Percentiles rank a stretch among this genome's conserved stretches.
Evolutionary conservation across 2,113 vertebrate genomes (phyloP).

Genomic region (Eublepharis macularius): DNA sequence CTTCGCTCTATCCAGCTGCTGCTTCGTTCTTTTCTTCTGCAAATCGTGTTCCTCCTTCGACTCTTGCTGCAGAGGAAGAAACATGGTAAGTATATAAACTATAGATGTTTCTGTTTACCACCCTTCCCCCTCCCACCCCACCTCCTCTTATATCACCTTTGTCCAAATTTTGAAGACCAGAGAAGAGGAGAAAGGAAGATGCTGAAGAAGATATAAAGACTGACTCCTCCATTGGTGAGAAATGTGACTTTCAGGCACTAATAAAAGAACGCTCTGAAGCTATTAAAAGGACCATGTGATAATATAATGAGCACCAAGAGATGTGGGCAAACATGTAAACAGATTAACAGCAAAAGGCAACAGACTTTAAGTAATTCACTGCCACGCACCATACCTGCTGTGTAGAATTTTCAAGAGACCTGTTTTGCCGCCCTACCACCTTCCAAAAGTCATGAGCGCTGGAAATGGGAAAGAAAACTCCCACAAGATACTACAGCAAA

Average conservation of each 20-base stretch:
- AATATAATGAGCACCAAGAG: slow-evolving; percentile 66
- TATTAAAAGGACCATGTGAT: slow-evolving; percentile 67
- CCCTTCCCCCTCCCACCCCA: neutral
- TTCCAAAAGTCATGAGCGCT: slow-evolving; percentile 32
- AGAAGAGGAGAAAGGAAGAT: slow-evolving; percentile 4
- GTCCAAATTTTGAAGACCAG: neutral
- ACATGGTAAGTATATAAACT: slow-evolving; percentile 50
- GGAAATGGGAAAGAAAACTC: slow-evolving; percentile 24
- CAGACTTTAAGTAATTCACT: slow-evolving; percentile 63
- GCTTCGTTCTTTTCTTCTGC: slow-evolving; percentile 73
- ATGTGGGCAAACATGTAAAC: slow-evolving; percentile 63
- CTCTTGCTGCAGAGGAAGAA: slow-evolving; percentile 72
- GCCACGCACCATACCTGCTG: slow-evolving; percentile 59
- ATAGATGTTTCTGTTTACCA: slow-evolving; percentile 33
- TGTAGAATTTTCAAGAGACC: slow-evolving; percentile 50
- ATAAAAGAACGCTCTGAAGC: slow-evolving; percentile 63
- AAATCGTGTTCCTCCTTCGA: slow-evolving; percentile 72
- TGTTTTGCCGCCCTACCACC: slow-evolving; percentile 50
- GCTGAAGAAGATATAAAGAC: slow-evolving; percentile 50
- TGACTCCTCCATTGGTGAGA: slow-evolving; percentile 50
- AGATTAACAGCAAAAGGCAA: slow-evolving; percentile 63
- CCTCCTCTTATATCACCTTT: slow-evolving; percentile 6
- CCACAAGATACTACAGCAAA: slow-evolving; percentile 1
- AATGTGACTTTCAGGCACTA: slow-evolving; percentile 67
- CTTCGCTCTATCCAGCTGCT: slow-evolving; percentile 71